Percentiles rank a stretch among this genome's conserved stretches.
Evolutionary conservation across 2,888 invertebrate genomes (phyloP).

Genomic region (Cepaea hortensis): DNA sequence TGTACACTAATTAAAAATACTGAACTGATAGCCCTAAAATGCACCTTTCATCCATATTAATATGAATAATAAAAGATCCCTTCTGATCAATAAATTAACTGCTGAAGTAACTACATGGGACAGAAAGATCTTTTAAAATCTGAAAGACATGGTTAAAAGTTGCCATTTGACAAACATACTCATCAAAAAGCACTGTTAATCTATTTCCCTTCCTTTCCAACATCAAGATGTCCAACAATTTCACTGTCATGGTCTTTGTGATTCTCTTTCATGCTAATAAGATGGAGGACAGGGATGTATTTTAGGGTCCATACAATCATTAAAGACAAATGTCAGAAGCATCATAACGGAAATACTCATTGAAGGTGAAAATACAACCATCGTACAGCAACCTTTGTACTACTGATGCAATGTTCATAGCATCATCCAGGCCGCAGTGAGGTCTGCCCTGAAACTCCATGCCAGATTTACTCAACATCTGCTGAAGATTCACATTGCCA

Average conservation of each 20-base stretch:
- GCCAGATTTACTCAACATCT: constrained; percentile 78
- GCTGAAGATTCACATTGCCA: constrained; percentile 71
- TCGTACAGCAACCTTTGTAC: constrained; percentile 78
- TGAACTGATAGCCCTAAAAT: no score
- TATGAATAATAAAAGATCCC: no score
- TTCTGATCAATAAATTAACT: no score
- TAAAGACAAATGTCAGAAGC: neutral
- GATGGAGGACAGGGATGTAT: neutral
- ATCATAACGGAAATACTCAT: constrained; percentile 65
- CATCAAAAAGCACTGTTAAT: no score
- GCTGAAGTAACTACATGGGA: no score
- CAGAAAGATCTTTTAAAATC: no score
- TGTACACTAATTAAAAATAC: no score
- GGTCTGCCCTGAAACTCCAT: constrained; percentile 79
- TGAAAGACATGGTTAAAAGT: no score
- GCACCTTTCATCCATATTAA: no score
- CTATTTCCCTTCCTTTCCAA: no score
- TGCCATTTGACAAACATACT: no score
- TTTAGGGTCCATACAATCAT: neutral
- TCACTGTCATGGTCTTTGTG: neutral
- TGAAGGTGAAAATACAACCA: constrained; percentile 73
- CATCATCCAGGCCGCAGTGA: constrained; percentile 80
- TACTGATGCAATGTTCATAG: constrained; percentile 80
- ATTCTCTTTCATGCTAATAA: neutral
- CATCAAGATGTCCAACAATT: neutral